Base-by-base conservation (phyloP, 2,113 vertebrate genomes). In the Platycercus adscitus region DNA sequence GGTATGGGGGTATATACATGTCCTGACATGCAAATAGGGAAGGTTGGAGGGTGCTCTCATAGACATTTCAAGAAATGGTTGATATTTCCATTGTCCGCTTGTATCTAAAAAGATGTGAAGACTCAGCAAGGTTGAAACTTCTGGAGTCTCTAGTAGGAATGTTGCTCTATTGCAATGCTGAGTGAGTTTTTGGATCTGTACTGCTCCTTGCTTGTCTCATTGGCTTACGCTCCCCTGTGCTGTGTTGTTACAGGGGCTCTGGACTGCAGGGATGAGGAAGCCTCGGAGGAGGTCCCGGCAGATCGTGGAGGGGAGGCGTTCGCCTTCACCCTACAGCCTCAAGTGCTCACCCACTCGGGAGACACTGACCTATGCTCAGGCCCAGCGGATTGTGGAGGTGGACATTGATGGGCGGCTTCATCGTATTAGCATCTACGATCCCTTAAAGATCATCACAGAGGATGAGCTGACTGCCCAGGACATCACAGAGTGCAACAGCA, bases 381-480 rank as follows among this genome's bases (percentile, higher is more conserved):
- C 99, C 17, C 99, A 99, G 87, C 98, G 99, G 77, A 99, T 99
- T 16, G 99, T 99, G 41, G 99, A 99, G 93, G 99, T 99, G 55
- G 99, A 99, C 93, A 98, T 99, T 12, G 99, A 99, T 24, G 99
- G 99, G 24, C 98, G 99, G 50, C 98, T 99, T 25, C 99, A 99
- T 56, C 98, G 99, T 37, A 99, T 99, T 94, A 99, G 99, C 96
- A 99, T 99, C 97, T 98, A 99, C 6, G 99, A 99, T 81, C 99
- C 99, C 8, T 96, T 99, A n/a, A 99, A 98, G 35, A 98, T 99
- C 95, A 99, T 99, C 89, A 99, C 99, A 0, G 99, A 99, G 84
- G 99, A 99, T 6, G 99, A 99, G 86, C 98, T 99, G 97, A 99
- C 98, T 4, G 99, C 99, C 76, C 99, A 99, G 98, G 99, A 99